Base-by-base conservation (phyloP, 2,797 vertebrate genomes). In the Cryptoblepharus egeriae region DNA sequence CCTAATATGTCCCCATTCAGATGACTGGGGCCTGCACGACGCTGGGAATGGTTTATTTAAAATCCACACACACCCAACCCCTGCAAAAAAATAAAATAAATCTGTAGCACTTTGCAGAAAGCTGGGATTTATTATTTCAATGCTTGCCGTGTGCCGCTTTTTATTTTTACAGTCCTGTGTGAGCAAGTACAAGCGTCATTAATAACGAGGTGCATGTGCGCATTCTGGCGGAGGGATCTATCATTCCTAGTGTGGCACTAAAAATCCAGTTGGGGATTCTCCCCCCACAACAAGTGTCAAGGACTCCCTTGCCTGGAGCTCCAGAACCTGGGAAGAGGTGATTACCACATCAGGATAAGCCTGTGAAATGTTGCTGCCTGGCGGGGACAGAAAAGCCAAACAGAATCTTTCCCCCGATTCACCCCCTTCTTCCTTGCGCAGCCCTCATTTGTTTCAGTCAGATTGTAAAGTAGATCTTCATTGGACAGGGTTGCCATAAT, bases 81-180 rank as follows among this genome's bases (percentile, higher is more conserved):
- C 10, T 35, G 52, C 16, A 5, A 12, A 45, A 76, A 63, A 64
- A 64, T 3, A 37, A 63, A 63, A 77, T 52, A 79, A 75, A 82
- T 5, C 77, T 0, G 49, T 85, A 83, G 87, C 0, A 0, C 89
- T 88, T 81, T 86, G 85, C 45, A 2, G 74, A 75, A 75, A 0
- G n/a, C 85, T 79, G 81, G 88, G 90, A 88, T 89, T 91, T 91
- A 91, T 92, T 88, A 77, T 90, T 89, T 91, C 90, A 90, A 88
- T 84, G 90, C 83, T 85, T 89, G 74, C 86, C 88, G 74, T 88
- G 22, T n/a, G 63, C 90, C 20, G 63, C 89, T 80, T 92, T 91
- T 92, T 88, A 92, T 92, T 92, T 91, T 90, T 92, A 91, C 84
- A 79, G 70, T 83, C 85, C 84, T 81, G 71, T 70, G 91, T 77